These are phyloP conservation scores for Syngnathus rostellatus DNA, from an alignment of 2,797 vertebrate species.

Conservation along the genomic window DNA sequence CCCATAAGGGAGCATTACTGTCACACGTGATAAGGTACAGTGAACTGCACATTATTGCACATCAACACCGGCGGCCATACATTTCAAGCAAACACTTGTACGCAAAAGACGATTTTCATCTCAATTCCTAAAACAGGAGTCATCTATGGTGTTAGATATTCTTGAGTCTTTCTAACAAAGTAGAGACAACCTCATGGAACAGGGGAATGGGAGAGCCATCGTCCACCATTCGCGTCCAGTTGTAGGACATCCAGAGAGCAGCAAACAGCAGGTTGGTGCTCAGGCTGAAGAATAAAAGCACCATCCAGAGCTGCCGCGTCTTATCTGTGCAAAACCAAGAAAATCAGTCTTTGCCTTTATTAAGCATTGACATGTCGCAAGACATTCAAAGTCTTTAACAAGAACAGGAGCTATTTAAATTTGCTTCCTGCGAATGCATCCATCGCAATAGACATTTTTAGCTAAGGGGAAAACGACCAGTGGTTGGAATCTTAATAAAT, in stretches of 20 bases:
- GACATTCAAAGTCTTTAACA: not conserved
- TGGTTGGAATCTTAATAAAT: not conserved
- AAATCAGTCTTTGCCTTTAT: not conserved
- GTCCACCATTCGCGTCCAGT: constrained; percentile 55
- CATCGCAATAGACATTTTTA: not conserved
- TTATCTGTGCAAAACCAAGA: constrained; percentile 58
- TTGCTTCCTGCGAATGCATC: not conserved
- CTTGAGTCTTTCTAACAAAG: not conserved
- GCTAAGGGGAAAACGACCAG: not conserved
- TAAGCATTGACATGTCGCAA: not conserved
- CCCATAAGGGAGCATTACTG: not conserved
- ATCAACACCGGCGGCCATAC: not conserved
- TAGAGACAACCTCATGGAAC: constrained; percentile 4
- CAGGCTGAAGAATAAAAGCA: constrained; percentile 78
- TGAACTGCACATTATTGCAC: not conserved
- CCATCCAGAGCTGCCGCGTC: constrained; percentile 59
- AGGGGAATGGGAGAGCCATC: not conserved
- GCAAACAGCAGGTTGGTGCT: constrained; percentile 78
- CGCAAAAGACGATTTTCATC: not conserved
- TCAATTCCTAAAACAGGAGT: not conserved
- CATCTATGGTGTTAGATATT: not conserved
- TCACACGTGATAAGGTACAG: not conserved
- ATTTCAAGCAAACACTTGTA: not conserved
- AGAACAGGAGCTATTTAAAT: not conserved
- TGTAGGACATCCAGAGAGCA: constrained; percentile 77